These are phyloP conservation scores for Lepidothrix coronata DNA, from an alignment of 2,113 vertebrate species.

Conservation along the genomic window DNA sequence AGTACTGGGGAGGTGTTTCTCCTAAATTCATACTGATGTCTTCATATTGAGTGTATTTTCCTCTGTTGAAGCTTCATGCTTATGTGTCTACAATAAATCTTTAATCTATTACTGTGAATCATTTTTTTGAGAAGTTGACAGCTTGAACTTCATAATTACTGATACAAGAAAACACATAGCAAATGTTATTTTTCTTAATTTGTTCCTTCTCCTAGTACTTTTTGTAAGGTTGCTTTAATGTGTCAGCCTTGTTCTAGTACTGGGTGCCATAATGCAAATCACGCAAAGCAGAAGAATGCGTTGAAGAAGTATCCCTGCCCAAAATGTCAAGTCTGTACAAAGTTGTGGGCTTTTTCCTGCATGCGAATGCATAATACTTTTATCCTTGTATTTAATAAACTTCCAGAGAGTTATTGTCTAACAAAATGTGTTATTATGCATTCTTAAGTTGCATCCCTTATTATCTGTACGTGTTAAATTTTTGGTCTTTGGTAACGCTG, in stretches of 20 bases:
- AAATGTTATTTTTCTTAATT: neutral
- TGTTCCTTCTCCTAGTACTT: neutral
- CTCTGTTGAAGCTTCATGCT: neutral
- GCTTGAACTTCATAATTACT: neutral
- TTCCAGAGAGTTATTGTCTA: neutral
- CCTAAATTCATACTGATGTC: neutral
- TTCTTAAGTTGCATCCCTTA: neutral
- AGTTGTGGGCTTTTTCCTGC: neutral
- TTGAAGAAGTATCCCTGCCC: slow-evolving; percentile 7
- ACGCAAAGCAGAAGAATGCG: neutral
- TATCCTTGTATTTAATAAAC: slow-evolving; percentile 18
- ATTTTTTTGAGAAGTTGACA: neutral
- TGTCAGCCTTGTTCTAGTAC: neutral
- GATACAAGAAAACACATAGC: neutral
- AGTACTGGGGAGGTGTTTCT: neutral
- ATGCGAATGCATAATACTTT: neutral
- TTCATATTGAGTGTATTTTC: neutral
- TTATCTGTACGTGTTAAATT: neutral
- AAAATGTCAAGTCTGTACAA: slow-evolving; percentile 23
- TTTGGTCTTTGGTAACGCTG: neutral
- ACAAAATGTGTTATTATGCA: neutral
- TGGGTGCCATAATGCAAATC: neutral
- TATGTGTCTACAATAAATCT: neutral
- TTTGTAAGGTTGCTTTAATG: neutral
- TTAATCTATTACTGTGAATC: neutral